Evolutionary conservation across 2,888 invertebrate genomes (phyloP), one percentile per base, ranked within the genome.

Genomic region (Rotaria macrura): DNA sequence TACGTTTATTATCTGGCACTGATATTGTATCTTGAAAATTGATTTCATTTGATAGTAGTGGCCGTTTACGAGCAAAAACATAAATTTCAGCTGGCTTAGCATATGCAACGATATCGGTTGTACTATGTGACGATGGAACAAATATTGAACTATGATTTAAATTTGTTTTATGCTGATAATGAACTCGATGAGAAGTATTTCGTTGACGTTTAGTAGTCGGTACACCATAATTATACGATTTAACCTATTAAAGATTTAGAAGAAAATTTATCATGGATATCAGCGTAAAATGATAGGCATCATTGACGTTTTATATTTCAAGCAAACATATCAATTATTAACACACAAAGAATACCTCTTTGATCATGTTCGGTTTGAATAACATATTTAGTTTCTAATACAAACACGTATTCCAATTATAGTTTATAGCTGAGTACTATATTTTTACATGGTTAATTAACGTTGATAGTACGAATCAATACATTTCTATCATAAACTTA

Each of bases 61-160:
- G 85, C 49, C 85, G 83, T 38, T 85, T 85, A 65, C 85, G 83
- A n/a, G 85, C 85, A 84, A 43, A 85, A 43, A 85, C 85, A 85
- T 65, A 85, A 38, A 85, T 85, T 57, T 85, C 85, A 52, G 54
- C 79, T 38, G 85, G 79, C 43, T 79, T 79, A 20, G 40, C 79
- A 43, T 79, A 79, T 3, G 79, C 54, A 12, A 65, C n/a, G 3
- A 47, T 52, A n/a, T 57, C 49, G 17, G 38, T 43, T 43, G 79
- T 43, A 79, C 40, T 43, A 25, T 9, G 25, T n/a, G 25, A 14
- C 5, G 43, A 43, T 79, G 79, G 43, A 25, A n/a, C 25, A 79
- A 79, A 79, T 79, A 79, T 43, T 10, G 79, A 10, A 29, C 34
- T 3, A 65, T 65, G 65, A 65, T 65, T 65, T 17, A 1, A 7